Base-by-base conservation (phyloP, 2,888 invertebrate species). In the Caenorhabditis wallacei region DNA sequence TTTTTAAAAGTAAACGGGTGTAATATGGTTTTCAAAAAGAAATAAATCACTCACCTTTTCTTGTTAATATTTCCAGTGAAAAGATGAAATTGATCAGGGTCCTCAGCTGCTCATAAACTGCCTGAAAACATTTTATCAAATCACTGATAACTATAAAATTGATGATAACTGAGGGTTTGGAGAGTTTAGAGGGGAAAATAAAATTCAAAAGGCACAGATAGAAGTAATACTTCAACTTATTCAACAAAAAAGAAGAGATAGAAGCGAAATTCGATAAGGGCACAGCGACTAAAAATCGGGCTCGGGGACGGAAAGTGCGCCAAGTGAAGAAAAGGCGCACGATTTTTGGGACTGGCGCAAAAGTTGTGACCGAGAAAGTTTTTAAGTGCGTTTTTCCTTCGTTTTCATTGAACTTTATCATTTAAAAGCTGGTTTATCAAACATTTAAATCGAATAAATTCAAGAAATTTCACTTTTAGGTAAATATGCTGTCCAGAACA, bases 241-340 rank as follows among this genome's bases (percentile, higher is more conserved):
- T 53, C 66, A 22, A 10, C n/a, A 57, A 48, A 68, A 68, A 10
- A n/a, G 26, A 68, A 76, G 30, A 76, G 75, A 75, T 66, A 64
- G 71, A 53, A 26, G 37, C 37, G 68, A 76, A 76, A 76, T 68
- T 76, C 75, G 75, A 76, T 76, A 76, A 76, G 75, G 69, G 56
- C 69, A 69, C 46, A 69, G 63, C 78, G 78, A 78, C 78, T 78
- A 70, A 78, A 78, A 78, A 78, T 69, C 63, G 59, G 48, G 61
- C 72, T 72, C 72, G 37, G 35, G n/a, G 46, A 79, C 82, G 10
- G 5, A 13, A 79, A 82, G 30, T 18, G 78, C 69, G 82, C 18
- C 66, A 78, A 48, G n/a, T 5, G 53, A 30, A n/a, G 48, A 20
- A 22, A 13, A 30, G 48, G 43, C 13, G 59, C 75, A 56, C 63